Conservation (phyloP, 2,113 vertebrate genomes). For the Thermophis baileyi region DNA sequence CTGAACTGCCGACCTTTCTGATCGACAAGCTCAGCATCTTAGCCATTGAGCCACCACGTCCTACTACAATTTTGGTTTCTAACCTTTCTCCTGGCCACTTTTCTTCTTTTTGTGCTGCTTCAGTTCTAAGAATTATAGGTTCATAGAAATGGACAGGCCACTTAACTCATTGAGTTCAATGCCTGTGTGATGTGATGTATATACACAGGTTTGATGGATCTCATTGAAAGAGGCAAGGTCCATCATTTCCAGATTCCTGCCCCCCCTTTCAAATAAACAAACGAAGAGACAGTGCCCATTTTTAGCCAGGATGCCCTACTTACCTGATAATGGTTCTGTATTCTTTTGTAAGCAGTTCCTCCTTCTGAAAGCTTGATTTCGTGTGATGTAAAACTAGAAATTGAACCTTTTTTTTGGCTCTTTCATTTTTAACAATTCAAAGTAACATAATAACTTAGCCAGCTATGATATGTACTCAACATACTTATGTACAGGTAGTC, state of each 20-base stretch:
- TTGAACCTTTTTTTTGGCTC: neutral
- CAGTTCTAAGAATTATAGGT: neutral
- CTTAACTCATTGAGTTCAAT: neutral
- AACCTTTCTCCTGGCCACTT: neutral
- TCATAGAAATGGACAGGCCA: neutral
- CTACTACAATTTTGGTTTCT: neutral
- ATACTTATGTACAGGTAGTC: neutral
- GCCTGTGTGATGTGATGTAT: neutral
- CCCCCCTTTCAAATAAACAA: neutral
- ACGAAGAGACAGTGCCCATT: neutral
- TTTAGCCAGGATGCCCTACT: neutral
- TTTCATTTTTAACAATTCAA: neutral
- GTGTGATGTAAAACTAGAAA: neutral
- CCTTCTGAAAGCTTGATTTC: neutral
- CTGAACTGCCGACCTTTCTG: too few relatives aligned
- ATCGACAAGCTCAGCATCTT: too few relatives aligned
- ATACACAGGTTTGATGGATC: neutral
- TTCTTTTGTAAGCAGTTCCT: neutral
- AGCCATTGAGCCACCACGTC: too few relatives aligned
- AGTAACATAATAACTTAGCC: neutral
- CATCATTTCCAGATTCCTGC: neutral
- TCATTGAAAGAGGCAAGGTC: neutral
- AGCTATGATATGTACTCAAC: neutral
- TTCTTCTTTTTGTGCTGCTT: neutral
- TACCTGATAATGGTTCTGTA: neutral